Evolutionary conservation across 2,888 invertebrate genomes (phyloP).

Genomic region (Stenurella melanura): DNA sequence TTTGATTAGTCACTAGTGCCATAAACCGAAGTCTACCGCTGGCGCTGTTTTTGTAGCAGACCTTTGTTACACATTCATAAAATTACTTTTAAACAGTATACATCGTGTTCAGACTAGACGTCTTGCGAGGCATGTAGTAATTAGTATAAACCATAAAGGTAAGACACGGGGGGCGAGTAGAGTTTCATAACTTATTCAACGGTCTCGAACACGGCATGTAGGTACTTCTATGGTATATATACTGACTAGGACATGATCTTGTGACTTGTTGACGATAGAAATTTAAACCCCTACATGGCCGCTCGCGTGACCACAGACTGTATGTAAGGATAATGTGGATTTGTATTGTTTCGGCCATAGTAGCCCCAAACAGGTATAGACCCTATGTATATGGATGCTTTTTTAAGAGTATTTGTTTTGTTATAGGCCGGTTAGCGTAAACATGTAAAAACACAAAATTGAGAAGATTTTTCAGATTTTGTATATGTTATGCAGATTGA

Average conservation of each 20-base stretch:
- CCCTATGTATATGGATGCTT: background rate
- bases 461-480: too few relatives aligned
- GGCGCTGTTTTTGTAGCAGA: background rate
- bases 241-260: background rate
- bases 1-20: background rate
- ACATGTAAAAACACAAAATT: too few relatives aligned
- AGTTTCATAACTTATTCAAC: slow-evolving; percentile 4
- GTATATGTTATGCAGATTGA: too few relatives aligned
- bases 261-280: slow-evolving; percentile 7
- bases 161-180: background rate
- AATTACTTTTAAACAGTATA: slow-evolving; percentile 4
- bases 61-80: slow-evolving; percentile 21
- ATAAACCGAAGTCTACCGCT: background rate
- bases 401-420: too few relatives aligned
- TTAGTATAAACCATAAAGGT: slow-evolving; percentile 15
- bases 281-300: slow-evolving; percentile 7
- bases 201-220: background rate
- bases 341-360: background rate
- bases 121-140: slow-evolving; percentile 4
- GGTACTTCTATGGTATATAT: slow-evolving; percentile 3
- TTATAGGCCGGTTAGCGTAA: too few relatives aligned
- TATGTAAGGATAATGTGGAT: background rate
- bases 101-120: slow-evolving; percentile 1
- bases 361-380: background rate
- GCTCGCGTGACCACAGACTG: background rate